Conservation (phyloP, 1,140 invertebrate genomes). For the Drosophila novamexicana region DNA sequence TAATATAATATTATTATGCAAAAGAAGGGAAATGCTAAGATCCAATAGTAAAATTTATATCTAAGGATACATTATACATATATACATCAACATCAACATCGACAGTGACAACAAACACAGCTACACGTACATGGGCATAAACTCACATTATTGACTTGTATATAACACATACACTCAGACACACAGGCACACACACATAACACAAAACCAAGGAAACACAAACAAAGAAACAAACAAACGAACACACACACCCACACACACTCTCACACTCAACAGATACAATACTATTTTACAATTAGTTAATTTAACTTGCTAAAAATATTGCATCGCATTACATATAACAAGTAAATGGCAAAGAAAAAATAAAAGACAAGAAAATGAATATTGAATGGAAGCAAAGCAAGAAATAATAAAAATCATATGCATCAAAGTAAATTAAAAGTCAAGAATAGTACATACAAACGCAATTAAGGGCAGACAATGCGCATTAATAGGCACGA, state of each 20-base stretch:
- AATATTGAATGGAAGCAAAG: constrained; percentile 35
- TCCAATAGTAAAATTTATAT: constrained; percentile 47
- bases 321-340: constrained; percentile 67
- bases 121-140: constrained; percentile 9
- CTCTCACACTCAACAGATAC: constrained; percentile 38
- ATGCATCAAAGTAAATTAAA: constrained; percentile 69
- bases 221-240: constrained; percentile 23
- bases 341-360: constrained; percentile 60
- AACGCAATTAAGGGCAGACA: constrained; percentile 21
- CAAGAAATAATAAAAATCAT: constrained; percentile 58
- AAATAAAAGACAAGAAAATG: constrained; percentile 26
- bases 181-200: constrained; percentile 26
- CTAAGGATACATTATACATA: constrained; percentile 38
- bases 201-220: constrained; percentile 36
- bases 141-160: constrained; percentile 59
- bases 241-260: constrained; percentile 32
- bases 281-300: constrained; percentile 75
- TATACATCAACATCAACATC: background rate
- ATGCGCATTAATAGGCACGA: constrained; percentile 1
- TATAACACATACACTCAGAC: constrained; percentile 56
- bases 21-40: constrained; percentile 50
- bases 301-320: constrained; percentile 68
- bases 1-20: constrained; percentile 51
- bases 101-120: background rate
- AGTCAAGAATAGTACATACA: constrained; percentile 38